Conservation (phyloP, 2,888 invertebrate genomes). For the Hirtodrosophila alboralis region DNA sequence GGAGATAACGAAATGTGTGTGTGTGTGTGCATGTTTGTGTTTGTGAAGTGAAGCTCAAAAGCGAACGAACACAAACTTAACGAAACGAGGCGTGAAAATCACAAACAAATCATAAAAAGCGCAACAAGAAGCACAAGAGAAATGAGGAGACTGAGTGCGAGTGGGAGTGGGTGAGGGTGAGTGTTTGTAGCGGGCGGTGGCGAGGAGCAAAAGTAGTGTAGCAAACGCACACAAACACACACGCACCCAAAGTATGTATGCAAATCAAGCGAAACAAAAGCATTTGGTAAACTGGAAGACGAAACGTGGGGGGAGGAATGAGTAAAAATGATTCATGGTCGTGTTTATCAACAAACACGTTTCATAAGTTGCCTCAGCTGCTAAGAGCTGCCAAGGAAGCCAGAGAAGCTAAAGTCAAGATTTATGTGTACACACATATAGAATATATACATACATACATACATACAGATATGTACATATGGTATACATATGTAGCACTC, state of each 20-base stretch:
- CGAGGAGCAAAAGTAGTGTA: conserved; percentile 13
- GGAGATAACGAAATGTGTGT: conserved; percentile 47
- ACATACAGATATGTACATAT: conserved; percentile 4
- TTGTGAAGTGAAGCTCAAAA: conserved; percentile 52
- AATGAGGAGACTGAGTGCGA: conserved; percentile 3
- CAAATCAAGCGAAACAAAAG: conserved; percentile 68
- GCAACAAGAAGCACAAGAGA: conserved; percentile 62
- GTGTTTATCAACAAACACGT: conserved; percentile 79
- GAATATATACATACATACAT: conserved; percentile 4
- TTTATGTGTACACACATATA: not conserved
- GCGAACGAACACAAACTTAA: conserved; percentile 52
- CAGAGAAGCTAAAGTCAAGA: conserved; percentile 57
- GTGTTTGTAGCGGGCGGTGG: too few relatives aligned
- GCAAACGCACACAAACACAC: conserved; percentile 25
- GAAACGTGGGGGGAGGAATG: conserved; percentile 12
- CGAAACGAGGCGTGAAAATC: conserved; percentile 77
- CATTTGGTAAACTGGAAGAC: conserved; percentile 6
- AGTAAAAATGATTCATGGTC: conserved; percentile 75
- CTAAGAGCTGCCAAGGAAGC: conserved; percentile 62
- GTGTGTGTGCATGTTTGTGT: conserved; percentile 9
- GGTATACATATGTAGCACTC: conserved; percentile 13
- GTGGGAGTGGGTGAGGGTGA: not conserved
- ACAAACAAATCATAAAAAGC: conserved; percentile 78
- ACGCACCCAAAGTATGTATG: conserved; percentile 41
- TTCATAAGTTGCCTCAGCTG: conserved; percentile 56